phyloP scores from a whole-genome alignment of 2,888 invertebrate species.

The Drosophila ezoana region DNA sequence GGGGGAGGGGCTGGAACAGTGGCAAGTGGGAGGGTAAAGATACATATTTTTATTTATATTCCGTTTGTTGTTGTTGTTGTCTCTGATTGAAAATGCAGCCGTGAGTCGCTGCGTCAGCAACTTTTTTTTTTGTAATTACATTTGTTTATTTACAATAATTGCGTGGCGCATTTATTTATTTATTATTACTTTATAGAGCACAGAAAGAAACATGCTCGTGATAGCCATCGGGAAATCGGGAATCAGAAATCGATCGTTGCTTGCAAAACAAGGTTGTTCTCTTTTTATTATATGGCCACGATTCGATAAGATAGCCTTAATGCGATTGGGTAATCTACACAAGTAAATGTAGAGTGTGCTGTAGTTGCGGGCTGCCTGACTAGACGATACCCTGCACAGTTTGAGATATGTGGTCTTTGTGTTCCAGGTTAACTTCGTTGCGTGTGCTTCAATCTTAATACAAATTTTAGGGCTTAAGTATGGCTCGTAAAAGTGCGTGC shows the following conservation, averaged over 20 bases:
- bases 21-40: conserved; percentile 8
- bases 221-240: conserved; percentile 53
- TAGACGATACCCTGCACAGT: too few relatives aligned
- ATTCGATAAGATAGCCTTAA: conserved; percentile 63
- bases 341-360: conserved; percentile 7
- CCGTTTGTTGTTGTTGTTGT: conserved; percentile 8
- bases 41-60: conserved; percentile 10
- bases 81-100: conserved; percentile 20
- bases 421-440: too few relatives aligned
- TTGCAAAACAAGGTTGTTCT: conserved; percentile 41
- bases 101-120: conserved; percentile 26
- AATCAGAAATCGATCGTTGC: conserved; percentile 67
- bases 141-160: conserved; percentile 71
- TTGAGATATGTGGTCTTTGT: too few relatives aligned
- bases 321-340: conserved; percentile 52
- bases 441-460: too few relatives aligned
- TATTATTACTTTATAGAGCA: conserved; percentile 37
- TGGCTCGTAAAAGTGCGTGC: too few relatives aligned
- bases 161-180: conserved; percentile 30
- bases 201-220: conserved; percentile 40
- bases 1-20: neutral
- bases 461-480: too few relatives aligned
- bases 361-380: too few relatives aligned
- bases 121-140: conserved; percentile 56
- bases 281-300: conserved; percentile 10